phyloP scores from a whole-genome alignment of 2,888 invertebrate genomes.

The Drosophila acutilabella region DNA sequence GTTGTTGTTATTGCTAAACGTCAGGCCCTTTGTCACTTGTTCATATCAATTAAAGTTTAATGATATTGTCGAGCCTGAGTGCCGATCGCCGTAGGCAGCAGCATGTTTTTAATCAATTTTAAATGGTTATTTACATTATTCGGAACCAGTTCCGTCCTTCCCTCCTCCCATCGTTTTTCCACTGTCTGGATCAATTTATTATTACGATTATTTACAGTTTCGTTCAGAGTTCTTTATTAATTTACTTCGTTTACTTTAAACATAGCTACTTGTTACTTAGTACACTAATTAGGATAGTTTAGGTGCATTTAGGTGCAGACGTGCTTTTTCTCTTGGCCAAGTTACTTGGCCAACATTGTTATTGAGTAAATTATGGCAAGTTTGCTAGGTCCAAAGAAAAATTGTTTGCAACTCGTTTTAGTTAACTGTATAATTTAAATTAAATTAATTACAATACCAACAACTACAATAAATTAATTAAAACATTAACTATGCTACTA shows the following conservation, averaged over 20 bases:
- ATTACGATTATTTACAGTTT: conserved; percentile 17
- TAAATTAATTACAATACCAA: conserved; percentile 75
- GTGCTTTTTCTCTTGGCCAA: conserved; percentile 34
- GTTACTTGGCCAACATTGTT: conserved; percentile 37
- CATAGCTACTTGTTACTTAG: conserved; percentile 52
- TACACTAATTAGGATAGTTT: conserved; percentile 70
- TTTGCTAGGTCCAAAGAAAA: conserved; percentile 64
- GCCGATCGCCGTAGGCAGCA: conserved; percentile 47
- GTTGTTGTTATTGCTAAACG: conserved; percentile 26
- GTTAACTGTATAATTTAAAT: conserved; percentile 48
- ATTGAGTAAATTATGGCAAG: conserved; percentile 70
- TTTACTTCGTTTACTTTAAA: conserved; percentile 44
- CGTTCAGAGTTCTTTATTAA: conserved; percentile 50
- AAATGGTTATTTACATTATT: conserved; percentile 71
- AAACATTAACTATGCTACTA: conserved; percentile 69
- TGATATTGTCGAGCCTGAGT: conserved; percentile 62
- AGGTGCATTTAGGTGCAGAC: conserved; percentile 55
- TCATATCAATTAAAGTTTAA: conserved; percentile 78
- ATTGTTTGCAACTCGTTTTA: conserved; percentile 44
- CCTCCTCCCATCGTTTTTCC: neutral
- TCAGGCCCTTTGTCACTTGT: conserved; percentile 72
- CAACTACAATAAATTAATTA: conserved; percentile 80
- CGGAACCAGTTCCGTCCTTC: conserved; percentile 51
- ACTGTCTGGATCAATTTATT: conserved; percentile 29
- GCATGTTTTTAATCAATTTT: conserved; percentile 79